Base-by-base conservation (phyloP, 2,797 vertebrate species). In the Melanogrammus aeglefinus region DNA sequence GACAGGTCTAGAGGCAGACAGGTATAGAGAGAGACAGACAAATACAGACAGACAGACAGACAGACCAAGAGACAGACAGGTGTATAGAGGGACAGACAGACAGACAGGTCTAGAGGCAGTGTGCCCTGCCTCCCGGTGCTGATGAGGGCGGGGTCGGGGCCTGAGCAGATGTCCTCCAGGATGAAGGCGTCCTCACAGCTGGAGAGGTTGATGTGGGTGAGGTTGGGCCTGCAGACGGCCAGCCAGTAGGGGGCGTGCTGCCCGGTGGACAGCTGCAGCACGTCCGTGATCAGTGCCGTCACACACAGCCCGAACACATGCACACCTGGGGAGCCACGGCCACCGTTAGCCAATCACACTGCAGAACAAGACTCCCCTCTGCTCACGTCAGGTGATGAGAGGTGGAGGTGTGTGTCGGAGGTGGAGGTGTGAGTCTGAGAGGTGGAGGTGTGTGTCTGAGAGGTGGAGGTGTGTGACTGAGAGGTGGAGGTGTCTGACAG, bases 151-250 rank as follows among this genome's bases (percentile, higher is more conserved):
- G 85, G 81, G 88, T 98, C 96, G 73, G 94, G 90, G 85, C 96
- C 97, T n/a, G 97, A 96, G 89, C 97, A 98, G 91, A 98, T 97
- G 77, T 98, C 97, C 80, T 98, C 97, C 82, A 97, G 93, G 81
- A 98, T 96, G 47, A 97, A 98, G 21, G 96, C 95, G 84, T 97
- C 96, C 81, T 98, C 97, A 83, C 96, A 96, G 84, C 95, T 96
- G 83, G 96, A 96, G 73, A 96, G 92, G 72, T 97, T 98, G 78
- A 98, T 93, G 80, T 96, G 95, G 78, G 97, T 98, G 79, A 97
- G 93, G 85, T 98, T 98, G 81, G 97, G 97, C 87, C 97, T 97
- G 90, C 97, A 98, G 78, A 98, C 97, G 57, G 96, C 97, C 89
- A 98, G 90, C 92, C 97, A 98, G 89, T 97, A 98, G 0, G 97